Evolutionary conservation across 2,113 vertebrate genomes (phyloP).

Genomic region (Turnix velox): DNA sequence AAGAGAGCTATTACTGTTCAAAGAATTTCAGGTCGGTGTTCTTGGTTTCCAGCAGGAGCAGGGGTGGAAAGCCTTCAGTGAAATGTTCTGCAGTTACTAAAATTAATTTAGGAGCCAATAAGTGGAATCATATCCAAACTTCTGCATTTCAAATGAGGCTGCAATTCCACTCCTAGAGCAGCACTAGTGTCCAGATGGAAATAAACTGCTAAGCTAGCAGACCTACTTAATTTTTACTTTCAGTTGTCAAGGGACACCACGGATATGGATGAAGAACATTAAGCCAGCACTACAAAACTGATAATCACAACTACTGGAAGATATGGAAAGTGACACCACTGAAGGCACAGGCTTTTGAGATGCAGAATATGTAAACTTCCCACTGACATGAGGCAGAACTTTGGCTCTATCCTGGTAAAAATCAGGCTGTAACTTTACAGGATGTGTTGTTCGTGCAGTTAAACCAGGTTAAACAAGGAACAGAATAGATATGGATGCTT

Average conservation of each 20-base stretch:
- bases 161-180: background rate
- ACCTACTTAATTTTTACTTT: background rate
- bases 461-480: background rate
- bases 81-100: background rate
- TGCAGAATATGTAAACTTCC: background rate
- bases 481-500: background rate
- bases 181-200: background rate
- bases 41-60: background rate
- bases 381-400: background rate
- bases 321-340: background rate
- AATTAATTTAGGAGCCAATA: constrained; percentile 19
- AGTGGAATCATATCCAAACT: background rate
- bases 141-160: background rate
- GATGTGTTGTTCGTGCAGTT: background rate
- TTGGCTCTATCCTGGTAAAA: background rate
- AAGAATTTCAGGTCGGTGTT: constrained; percentile 15
- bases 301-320: background rate
- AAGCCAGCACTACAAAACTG: background rate
- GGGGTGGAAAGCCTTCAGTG: constrained; percentile 15
- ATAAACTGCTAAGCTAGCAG: background rate
- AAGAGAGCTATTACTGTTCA: background rate
- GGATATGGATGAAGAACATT: background rate
- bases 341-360: background rate
- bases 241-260: background rate
- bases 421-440: background rate